phyloP scores from a whole-genome alignment of 1,140 invertebrate species.

The Fopius arisanus region DNA sequence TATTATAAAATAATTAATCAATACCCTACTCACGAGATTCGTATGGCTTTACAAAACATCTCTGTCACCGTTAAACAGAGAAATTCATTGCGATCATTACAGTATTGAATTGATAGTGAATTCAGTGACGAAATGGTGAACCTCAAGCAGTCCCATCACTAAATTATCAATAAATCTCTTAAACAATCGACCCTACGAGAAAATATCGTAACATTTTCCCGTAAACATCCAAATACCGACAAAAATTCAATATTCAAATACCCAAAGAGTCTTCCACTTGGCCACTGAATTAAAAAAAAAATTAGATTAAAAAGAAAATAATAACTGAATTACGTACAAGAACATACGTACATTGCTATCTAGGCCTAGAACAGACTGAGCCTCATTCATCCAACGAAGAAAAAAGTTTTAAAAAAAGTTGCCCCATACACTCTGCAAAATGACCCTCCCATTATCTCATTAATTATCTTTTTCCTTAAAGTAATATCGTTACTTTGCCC shows the following conservation, averaged over 20 bases:
- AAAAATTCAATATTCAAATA: not conserved
- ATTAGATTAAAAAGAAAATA: slow-evolving; percentile 23
- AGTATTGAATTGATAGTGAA: not conserved
- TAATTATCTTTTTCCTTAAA: not conserved
- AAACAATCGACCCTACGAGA: too few relatives aligned
- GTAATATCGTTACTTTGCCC: slow-evolving; percentile 8
- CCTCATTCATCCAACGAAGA: slow-evolving; percentile 40
- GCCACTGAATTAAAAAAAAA: slow-evolving; percentile 24
- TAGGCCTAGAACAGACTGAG: slow-evolving; percentile 55
- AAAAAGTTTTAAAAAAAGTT: not conserved
- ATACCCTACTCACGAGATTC: not conserved
- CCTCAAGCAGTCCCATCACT: too few relatives aligned
- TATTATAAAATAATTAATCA: not conserved
- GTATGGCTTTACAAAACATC: slow-evolving; percentile 8
- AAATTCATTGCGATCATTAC: slow-evolving; percentile 28
- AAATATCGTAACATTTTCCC: not conserved
- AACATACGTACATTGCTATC: slow-evolving; percentile 33
- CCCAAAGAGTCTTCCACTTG: not conserved
- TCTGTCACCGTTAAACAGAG: slow-evolving; percentile 22
- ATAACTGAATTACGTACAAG: slow-evolving; percentile 37
- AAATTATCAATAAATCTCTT: too few relatives aligned
- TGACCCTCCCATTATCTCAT: not conserved
- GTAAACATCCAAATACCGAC: not conserved
- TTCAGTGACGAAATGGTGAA: not conserved
- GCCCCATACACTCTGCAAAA: not conserved